Conservation (phyloP, 2,797 vertebrate species). For the Myoxocephalus aenaeus region DNA sequence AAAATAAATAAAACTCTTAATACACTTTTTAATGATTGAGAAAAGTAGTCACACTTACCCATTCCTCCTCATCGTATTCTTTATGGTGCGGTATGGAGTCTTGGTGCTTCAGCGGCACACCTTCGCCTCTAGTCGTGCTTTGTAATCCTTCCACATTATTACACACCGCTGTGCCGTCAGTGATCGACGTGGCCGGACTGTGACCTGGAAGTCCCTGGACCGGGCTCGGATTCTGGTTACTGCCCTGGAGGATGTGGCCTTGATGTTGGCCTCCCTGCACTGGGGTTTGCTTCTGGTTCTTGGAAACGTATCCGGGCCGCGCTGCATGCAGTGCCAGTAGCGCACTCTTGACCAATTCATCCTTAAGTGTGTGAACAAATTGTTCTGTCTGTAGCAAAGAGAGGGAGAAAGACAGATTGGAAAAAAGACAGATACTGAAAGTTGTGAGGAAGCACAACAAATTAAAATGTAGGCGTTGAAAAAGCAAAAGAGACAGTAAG, state of each 20-base stretch:
- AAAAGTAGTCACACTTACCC: slow-evolving; percentile 85
- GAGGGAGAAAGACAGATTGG: slow-evolving; percentile 21
- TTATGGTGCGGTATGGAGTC: slow-evolving; percentile 95
- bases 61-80: slow-evolving; percentile 97
- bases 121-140: slow-evolving; percentile 70
- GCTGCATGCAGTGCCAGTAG: slow-evolving; percentile 94
- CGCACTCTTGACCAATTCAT: slow-evolving; percentile 95
- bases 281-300: slow-evolving; percentile 77
- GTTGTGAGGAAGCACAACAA: slow-evolving; percentile 39
- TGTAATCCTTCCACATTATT: slow-evolving; percentile 77
- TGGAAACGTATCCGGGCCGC: slow-evolving; percentile 89
- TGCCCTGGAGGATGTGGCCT: slow-evolving; percentile 56
- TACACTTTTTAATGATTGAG: neutral
- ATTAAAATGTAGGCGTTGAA: slow-evolving; percentile 38
- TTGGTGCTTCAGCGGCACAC: slow-evolving; percentile 80
- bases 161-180: slow-evolving; percentile 77
- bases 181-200: slow-evolving; percentile 54
- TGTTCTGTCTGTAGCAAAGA: slow-evolving; percentile 88
- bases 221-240: slow-evolving; percentile 64
- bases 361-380: slow-evolving; percentile 96
- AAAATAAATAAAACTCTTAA: slow-evolving; percentile 1
- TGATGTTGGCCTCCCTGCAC: slow-evolving; percentile 58
- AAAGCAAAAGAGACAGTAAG: slow-evolving; percentile 48
- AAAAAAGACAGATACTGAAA: slow-evolving; percentile 38
- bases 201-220: slow-evolving; percentile 71